phyloP scores from a whole-genome alignment of 2,797 vertebrate genomes.

The Threskiornis aethiopicus region DNA sequence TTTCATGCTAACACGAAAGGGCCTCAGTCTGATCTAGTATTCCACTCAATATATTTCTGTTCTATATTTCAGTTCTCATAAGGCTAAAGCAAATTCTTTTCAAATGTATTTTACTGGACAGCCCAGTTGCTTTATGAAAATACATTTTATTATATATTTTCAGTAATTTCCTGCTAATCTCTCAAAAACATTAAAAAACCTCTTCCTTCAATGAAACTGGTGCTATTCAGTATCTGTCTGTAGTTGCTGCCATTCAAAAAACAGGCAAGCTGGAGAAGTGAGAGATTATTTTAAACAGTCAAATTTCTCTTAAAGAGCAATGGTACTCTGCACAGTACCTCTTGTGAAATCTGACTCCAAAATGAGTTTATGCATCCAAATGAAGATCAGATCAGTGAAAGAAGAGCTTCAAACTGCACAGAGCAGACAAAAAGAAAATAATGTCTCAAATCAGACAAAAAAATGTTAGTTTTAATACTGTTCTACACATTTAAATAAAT shows the following conservation, averaged over 20 bases:
- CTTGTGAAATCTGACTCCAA: neutral
- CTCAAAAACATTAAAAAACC: neutral
- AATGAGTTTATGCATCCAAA: neutral
- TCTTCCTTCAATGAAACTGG: neutral
- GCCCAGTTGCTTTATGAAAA: neutral
- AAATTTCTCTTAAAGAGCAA: neutral
- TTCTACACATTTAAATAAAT: neutral
- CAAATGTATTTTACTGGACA: neutral
- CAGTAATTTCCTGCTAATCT: neutral
- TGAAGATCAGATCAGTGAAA: neutral
- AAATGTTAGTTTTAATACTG: neutral
- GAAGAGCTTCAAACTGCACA: neutral
- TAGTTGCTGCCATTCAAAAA: neutral
- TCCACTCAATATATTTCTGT: neutral
- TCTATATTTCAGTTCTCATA: neutral
- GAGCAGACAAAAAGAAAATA: neutral
- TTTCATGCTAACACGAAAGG: neutral
- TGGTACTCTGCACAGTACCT: neutral
- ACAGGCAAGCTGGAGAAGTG: neutral
- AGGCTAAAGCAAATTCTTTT: neutral
- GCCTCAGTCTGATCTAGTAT: neutral
- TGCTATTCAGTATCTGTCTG: neutral
- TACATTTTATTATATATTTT: neutral
- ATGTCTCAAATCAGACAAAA: neutral
- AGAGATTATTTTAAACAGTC: neutral